Percentiles rank a stretch among this genome's conserved stretches.
phyloP scores from a whole-genome alignment of 2,888 invertebrate genomes.

The Sesamia inferens region DNA sequence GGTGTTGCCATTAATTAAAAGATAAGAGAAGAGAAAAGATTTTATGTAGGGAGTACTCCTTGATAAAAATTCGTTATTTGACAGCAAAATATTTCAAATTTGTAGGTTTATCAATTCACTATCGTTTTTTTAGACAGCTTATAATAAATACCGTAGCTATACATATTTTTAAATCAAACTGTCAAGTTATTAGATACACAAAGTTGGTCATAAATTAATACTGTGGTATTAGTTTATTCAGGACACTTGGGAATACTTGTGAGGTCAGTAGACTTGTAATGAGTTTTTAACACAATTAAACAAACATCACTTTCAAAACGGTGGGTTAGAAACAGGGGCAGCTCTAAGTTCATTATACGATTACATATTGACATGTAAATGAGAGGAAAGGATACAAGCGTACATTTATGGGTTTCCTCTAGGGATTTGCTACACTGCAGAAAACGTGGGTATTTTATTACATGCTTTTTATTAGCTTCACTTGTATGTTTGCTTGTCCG shows the following conservation, averaged over 20 bases:
- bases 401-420: constrained; percentile 19
- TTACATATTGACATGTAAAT: constrained; percentile 38
- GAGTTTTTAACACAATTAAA: constrained; percentile 30
- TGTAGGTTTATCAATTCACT: too few species aligned
- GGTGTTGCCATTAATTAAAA: not conserved
- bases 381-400: constrained; percentile 5
- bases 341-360: constrained; percentile 31
- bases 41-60: too few species aligned
- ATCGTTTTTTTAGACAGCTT: not conserved
- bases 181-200: not conserved
- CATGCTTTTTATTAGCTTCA: too few species aligned
- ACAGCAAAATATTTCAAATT: not conserved
- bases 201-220: not conserved
- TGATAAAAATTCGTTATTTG: not conserved
- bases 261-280: constrained; percentile 6
- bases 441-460: not conserved
- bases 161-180: not conserved
- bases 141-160: not conserved
- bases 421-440: constrained; percentile 15
- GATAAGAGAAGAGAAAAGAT: too few species aligned
- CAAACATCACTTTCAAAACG: constrained; percentile 16
- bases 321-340: constrained; percentile 8
- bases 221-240: constrained; percentile 31
- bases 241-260: constrained; percentile 1
- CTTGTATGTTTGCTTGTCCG: too few species aligned